These are phyloP conservation scores for Drosophila anomalata DNA, from an alignment of 2,888 invertebrate genomes.

Conservation along the genomic window DNA sequence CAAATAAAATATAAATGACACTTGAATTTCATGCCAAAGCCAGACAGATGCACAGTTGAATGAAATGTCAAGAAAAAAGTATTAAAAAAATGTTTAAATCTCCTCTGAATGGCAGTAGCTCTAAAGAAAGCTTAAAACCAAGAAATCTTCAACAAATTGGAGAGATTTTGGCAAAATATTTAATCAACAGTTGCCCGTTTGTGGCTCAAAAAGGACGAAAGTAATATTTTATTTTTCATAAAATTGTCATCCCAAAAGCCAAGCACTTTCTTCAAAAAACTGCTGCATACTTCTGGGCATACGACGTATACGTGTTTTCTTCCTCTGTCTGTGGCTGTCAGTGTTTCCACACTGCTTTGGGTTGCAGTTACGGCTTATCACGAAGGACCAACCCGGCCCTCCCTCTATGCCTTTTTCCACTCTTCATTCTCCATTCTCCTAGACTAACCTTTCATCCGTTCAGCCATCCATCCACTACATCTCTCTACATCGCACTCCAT, in stretches of 20 bases:
- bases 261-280: slow-evolving; percentile 32
- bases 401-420: neutral
- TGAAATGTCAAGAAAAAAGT: slow-evolving; percentile 38
- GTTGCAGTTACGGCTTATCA: slow-evolving; percentile 59
- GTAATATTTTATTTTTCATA: neutral
- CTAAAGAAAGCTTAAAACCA: neutral
- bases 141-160: neutral
- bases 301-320: slow-evolving; percentile 28
- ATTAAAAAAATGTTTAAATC: slow-evolving; percentile 34
- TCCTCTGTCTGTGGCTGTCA: slow-evolving; percentile 13
- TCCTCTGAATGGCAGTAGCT: slow-evolving; percentile 42
- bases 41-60: slow-evolving; percentile 38
- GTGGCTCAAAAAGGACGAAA: neutral
- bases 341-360: slow-evolving; percentile 56
- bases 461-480: slow-evolving; percentile 8
- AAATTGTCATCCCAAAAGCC: neutral
- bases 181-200: neutral
- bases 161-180: neutral
- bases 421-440: neutral
- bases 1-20: slow-evolving; percentile 67
- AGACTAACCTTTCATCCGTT: slow-evolving; percentile 1
- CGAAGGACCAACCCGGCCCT: slow-evolving; percentile 19
- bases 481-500: slow-evolving; percentile 10
- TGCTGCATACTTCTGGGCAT: slow-evolving; percentile 66
- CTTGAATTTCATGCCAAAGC: slow-evolving; percentile 64